Evolutionary conservation across 1,140 invertebrate genomes (phyloP).

Genomic region (Drosophila melanica): DNA sequence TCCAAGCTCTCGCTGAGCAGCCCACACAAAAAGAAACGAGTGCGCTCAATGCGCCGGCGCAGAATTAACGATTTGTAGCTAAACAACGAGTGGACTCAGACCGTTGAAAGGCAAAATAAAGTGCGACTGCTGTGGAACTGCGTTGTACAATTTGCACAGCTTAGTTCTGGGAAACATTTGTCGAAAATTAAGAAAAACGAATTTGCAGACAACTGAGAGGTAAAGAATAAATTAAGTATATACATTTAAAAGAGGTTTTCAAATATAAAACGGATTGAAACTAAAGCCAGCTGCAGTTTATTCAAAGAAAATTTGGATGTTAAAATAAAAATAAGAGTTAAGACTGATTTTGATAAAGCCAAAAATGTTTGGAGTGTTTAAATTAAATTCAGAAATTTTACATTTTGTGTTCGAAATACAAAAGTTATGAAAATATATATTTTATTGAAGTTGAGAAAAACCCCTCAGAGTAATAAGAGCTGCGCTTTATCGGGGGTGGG

Average conservation of each 20-base stretch:
- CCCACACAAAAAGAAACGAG: constrained; percentile 50
- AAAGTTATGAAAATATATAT: background rate
- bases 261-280: background rate
- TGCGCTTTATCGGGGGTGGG: constrained; percentile 42
- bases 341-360: background rate
- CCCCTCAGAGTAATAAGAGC: constrained; percentile 16
- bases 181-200: background rate
- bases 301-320: background rate
- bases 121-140: constrained; percentile 55
- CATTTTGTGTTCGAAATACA: background rate
- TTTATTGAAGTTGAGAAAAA: constrained; percentile 33
- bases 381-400: background rate
- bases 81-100: constrained; percentile 40
- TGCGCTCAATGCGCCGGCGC: constrained; percentile 48
- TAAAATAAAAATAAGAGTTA: background rate
- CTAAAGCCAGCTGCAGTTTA: background rate
- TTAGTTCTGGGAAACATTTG: constrained; percentile 13
- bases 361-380: background rate
- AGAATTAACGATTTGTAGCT: constrained; percentile 68
- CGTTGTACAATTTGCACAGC: constrained; percentile 46
- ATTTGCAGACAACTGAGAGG: background rate
- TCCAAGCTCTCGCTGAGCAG: constrained; percentile 8
- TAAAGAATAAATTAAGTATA: background rate
- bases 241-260: background rate
- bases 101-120: constrained; percentile 64